Percentiles rank a stretch among this genome's conserved stretches.
Evolutionary conservation across 2,113 vertebrate species (phyloP).

Genomic region (Istiophorus platypterus): DNA sequence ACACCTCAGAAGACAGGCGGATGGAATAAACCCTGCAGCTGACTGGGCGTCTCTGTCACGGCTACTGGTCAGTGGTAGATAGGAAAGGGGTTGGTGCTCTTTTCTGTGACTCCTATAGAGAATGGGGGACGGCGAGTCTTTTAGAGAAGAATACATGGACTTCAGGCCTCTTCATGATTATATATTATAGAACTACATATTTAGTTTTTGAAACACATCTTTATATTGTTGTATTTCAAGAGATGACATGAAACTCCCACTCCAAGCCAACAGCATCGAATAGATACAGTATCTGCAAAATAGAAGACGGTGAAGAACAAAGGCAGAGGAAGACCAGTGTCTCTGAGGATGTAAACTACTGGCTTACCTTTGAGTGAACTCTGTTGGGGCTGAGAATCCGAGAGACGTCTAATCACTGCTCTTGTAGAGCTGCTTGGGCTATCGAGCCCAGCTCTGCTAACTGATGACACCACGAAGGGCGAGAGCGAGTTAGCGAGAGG

Average conservation of each 20-base stretch:
- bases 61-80: slow-evolving; percentile 34
- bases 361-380: slow-evolving; percentile 84
- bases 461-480: slow-evolving; percentile 77
- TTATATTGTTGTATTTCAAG: slow-evolving; percentile 12
- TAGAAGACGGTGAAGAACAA: slow-evolving; percentile 69
- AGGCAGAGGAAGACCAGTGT: slow-evolving; percentile 60
- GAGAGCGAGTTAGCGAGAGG: slow-evolving; percentile 60
- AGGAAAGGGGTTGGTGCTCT: slow-evolving; percentile 1
- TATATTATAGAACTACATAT: slow-evolving; percentile 7
- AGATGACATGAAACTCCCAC: slow-evolving; percentile 41
- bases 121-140: neutral
- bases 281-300: slow-evolving; percentile 49
- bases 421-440: slow-evolving; percentile 64
- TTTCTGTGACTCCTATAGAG: neutral
- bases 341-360: slow-evolving; percentile 73
- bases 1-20: slow-evolving; percentile 54
- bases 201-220: slow-evolving; percentile 16
- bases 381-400: slow-evolving; percentile 81
- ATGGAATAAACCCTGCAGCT: slow-evolving; percentile 57
- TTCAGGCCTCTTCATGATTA: slow-evolving; percentile 1
- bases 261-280: slow-evolving; percentile 29
- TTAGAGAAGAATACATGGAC: slow-evolving; percentile 1
- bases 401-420: slow-evolving; percentile 78
- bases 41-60: slow-evolving; percentile 36
- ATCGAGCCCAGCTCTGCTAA: slow-evolving; percentile 71